These are phyloP conservation scores for Napeogenes sylphis DNA, from an alignment of 2,888 invertebrate genomes.

Conservation along the genomic window DNA sequence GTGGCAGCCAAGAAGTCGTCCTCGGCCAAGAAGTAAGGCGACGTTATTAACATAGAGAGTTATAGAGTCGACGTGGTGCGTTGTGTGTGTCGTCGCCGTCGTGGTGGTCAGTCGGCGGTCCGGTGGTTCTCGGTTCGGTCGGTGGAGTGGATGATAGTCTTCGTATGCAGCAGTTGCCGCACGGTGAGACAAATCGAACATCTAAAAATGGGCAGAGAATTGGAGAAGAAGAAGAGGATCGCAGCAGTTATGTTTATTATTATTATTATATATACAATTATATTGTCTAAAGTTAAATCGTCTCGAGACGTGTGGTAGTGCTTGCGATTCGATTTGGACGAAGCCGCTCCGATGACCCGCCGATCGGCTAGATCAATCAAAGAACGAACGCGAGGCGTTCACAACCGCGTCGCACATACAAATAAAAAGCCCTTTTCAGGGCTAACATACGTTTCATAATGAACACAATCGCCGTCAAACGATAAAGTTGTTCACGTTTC, in stretches of 20 bases:
- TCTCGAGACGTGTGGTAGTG: too few species aligned
- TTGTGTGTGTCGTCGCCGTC: constrained; percentile 13
- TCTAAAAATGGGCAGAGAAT: too few species aligned
- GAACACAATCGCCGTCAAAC: not conserved
- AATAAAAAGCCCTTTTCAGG: constrained; percentile 4
- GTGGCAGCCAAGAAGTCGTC: constrained; percentile 33
- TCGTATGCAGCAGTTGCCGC: not conserved
- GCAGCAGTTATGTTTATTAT: too few species aligned
- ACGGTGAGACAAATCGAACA: too few species aligned
- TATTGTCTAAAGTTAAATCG: too few species aligned
- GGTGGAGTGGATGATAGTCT: not conserved
- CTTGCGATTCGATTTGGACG: too few species aligned
- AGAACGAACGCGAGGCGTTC: not conserved
- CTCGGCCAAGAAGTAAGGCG: constrained; percentile 35
- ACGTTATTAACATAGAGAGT: constrained; percentile 9
- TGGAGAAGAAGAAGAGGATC: too few species aligned
- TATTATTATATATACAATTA: too few species aligned
- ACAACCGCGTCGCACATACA: not conserved
- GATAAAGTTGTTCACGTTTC: too few species aligned
- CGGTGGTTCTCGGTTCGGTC: constrained; percentile 1
- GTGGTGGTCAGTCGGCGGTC: not conserved
- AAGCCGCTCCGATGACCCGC: too few species aligned
- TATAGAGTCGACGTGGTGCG: constrained; percentile 10
- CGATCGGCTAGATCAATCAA: too few species aligned
- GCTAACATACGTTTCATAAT: not conserved